Evolutionary conservation across 1,140 invertebrate genomes (phyloP).

Genomic region (Brachionus calyciflorus): DNA sequence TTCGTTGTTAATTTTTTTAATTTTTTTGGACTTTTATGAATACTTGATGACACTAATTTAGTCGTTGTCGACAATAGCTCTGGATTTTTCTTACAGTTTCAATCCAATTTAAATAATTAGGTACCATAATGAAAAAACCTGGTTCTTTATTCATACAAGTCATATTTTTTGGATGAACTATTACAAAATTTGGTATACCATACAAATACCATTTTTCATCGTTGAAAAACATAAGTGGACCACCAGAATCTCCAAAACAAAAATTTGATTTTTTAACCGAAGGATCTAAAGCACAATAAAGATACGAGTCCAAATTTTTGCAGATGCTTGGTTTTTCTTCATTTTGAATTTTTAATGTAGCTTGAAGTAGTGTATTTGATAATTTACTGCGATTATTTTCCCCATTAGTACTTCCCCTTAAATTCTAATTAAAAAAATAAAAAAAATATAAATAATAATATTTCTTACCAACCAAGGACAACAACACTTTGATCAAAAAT

Average conservation of each 20-base stretch:
- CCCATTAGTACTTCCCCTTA: constrained; percentile 6
- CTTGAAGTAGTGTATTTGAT: background rate
- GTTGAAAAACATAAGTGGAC: background rate
- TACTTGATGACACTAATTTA: no score
- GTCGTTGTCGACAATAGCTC: background rate
- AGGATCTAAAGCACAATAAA: constrained; percentile 8
- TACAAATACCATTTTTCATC: constrained; percentile 28
- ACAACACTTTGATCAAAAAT: background rate
- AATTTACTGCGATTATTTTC: background rate
- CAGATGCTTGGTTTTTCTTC: background rate
- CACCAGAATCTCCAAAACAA: constrained; percentile 10
- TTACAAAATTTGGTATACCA: background rate
- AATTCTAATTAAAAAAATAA: background rate
- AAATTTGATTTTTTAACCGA: background rate
- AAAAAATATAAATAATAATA: background rate
- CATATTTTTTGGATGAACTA: background rate
- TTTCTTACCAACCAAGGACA: constrained; percentile 13
- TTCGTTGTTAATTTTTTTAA: no score
- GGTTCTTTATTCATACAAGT: background rate
- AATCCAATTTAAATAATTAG: constrained; percentile 7
- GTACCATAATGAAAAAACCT: constrained; percentile 19
- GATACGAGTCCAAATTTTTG: background rate
- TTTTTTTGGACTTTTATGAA: no score
- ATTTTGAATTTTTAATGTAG: background rate
- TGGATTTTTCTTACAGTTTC: background rate